These are phyloP conservation scores for Chrysina gloriosa DNA, from an alignment of 2,888 invertebrate genomes.

Conservation along the genomic window DNA sequence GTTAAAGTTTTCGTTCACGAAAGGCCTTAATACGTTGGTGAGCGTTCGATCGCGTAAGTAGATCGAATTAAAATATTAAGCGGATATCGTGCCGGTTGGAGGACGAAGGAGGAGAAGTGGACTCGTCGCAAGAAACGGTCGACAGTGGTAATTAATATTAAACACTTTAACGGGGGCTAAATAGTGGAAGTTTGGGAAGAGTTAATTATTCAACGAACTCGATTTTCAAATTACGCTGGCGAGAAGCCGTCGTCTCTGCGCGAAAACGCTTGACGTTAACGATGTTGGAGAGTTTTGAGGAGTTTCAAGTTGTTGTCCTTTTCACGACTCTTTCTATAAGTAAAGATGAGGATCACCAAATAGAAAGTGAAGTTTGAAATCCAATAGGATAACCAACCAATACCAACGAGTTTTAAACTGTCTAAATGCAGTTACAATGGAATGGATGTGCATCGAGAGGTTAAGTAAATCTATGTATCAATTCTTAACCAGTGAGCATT, in stretches of 20 bases:
- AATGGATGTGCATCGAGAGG: no score
- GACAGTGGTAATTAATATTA: slow-evolving; percentile 31
- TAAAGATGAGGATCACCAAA: no score
- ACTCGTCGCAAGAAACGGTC: background rate
- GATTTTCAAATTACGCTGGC: background rate
- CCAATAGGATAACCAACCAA: no score
- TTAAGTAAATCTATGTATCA: no score
- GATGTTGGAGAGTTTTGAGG: no score
- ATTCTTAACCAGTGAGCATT: no score
- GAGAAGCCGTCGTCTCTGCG: background rate
- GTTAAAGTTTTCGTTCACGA: background rate
- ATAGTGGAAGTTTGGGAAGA: slow-evolving; percentile 15
- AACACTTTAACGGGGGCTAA: slow-evolving; percentile 23
- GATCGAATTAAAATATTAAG: slow-evolving; percentile 6
- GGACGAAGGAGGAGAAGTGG: background rate
- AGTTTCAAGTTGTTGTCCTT: no score
- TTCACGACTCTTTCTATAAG: no score
- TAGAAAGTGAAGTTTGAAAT: no score
- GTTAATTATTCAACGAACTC: slow-evolving; percentile 29
- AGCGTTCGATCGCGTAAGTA: slow-evolving; percentile 12
- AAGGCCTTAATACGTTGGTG: background rate
- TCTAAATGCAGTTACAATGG: no score
- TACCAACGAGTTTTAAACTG: no score
- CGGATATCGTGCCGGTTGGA: background rate
- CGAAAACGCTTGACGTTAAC: no score